A percentile compares a stretch with the other conserved stretches of the same genome.
Conservation (phyloP, 2,797 vertebrate genomes). For the Phylloscopus collybita region DNA sequence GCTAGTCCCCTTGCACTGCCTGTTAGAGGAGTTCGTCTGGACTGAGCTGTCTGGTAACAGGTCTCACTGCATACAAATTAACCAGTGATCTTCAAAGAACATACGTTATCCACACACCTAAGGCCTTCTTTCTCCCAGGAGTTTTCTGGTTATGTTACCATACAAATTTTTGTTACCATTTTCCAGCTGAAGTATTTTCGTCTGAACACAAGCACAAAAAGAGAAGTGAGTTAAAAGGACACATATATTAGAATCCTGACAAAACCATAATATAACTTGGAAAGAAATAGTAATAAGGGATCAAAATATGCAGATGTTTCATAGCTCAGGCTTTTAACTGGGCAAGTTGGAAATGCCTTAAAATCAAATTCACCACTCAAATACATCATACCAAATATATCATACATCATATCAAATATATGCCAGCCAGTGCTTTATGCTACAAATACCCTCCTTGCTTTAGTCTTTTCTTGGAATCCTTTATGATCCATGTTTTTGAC, state of each 20-base stretch:
- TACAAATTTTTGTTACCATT: background rate
- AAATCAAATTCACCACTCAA: background rate
- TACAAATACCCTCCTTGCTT: background rate
- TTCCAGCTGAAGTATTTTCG: background rate
- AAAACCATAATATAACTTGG: background rate
- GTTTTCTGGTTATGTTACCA: background rate
- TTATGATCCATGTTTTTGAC: background rate
- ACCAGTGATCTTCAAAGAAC: background rate
- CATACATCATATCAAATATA: background rate
- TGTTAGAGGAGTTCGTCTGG: background rate
- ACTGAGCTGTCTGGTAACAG: background rate
- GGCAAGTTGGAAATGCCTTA: background rate
- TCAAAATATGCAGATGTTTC: background rate
- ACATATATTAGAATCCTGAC: background rate
- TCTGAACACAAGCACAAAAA: background rate
- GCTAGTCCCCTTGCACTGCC: too few relatives aligned
- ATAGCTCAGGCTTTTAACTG: background rate
- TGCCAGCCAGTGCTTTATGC: background rate
- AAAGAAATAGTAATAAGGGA: background rate
- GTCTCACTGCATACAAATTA: background rate
- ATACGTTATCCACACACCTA: background rate
- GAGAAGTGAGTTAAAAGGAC: background rate
- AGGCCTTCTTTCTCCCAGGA: background rate
- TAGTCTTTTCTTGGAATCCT: background rate
- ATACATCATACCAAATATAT: too few relatives aligned